phyloP scores from a whole-genome alignment of 2,113 vertebrate species.

The Ardeotis arabs region DNA sequence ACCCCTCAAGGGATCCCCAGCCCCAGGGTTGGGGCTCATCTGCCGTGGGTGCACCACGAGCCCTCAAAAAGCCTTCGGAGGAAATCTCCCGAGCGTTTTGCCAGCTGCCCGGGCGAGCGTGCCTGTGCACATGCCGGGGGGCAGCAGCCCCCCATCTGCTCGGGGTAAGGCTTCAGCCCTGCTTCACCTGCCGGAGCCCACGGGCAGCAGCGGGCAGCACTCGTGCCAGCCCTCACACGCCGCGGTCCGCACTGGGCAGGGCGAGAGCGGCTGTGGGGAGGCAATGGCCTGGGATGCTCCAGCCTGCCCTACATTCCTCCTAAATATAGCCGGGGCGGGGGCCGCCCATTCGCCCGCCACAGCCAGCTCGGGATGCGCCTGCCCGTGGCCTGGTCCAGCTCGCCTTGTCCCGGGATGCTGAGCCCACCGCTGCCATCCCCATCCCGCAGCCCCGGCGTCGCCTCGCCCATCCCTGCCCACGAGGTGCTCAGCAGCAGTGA shows the following conservation, averaged over 20 bases:
- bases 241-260: not conserved
- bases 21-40: accelerated
- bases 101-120: not conserved
- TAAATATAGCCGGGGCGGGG: constrained; percentile 2
- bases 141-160: not conserved
- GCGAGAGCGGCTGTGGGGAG: not conserved
- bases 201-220: not conserved
- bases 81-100: accelerated
- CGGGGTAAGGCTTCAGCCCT: not conserved
- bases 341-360: not conserved
- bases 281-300: not conserved
- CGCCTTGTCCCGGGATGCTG: not conserved
- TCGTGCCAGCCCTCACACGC: not conserved
- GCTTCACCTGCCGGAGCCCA: not conserved
- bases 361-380: not conserved
- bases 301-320: constrained; percentile 33
- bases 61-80: not conserved
- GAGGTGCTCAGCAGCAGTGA: accelerated
- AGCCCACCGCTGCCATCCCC: not conserved
- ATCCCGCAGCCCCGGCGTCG: not conserved
- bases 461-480: not conserved
- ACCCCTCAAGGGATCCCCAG: accelerated
- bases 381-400: not conserved
- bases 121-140: not conserved
- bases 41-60: accelerated